phyloP scores from a whole-genome alignment of 2,797 vertebrate species.

The Myotis vivesi region DNA sequence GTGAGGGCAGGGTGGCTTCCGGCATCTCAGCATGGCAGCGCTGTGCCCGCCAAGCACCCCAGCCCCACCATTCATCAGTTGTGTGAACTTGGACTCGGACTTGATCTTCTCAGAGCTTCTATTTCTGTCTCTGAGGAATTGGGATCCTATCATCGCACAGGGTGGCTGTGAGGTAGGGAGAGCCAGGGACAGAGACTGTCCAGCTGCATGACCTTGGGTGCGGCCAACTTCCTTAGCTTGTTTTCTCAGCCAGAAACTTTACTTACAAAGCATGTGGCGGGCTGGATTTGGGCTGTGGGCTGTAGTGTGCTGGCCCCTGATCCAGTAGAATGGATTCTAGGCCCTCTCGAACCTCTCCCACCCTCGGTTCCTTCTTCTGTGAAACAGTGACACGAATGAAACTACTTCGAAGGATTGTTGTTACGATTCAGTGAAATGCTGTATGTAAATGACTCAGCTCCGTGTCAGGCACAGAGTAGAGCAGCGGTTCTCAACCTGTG shows the following conservation, averaged over 20 bases:
- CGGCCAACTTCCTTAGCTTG: background rate
- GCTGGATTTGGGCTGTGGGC: background rate
- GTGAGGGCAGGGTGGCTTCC: background rate
- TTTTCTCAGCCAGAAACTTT: background rate
- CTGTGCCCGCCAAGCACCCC: fast-evolving
- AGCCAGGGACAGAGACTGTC: background rate
- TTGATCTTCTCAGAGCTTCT: background rate
- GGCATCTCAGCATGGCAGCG: background rate
- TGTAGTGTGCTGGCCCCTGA: background rate
- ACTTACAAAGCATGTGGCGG: background rate
- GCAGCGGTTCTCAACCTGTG: too few species aligned
- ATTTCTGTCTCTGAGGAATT: background rate
- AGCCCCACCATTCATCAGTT: background rate
- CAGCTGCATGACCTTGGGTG: background rate
- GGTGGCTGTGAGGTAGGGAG: background rate
- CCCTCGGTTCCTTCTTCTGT: background rate
- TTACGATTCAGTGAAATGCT: background rate
- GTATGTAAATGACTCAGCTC: background rate
- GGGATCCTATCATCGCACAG: background rate
- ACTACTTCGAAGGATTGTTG: background rate
- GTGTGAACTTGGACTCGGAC: background rate
- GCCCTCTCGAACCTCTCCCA: background rate
- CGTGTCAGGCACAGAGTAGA: background rate
- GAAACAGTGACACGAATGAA: background rate
- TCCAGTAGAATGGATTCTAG: background rate